phyloP scores from a whole-genome alignment of 92 coral and sea anemone genomes.

The Meandrina meandrites region DNA sequence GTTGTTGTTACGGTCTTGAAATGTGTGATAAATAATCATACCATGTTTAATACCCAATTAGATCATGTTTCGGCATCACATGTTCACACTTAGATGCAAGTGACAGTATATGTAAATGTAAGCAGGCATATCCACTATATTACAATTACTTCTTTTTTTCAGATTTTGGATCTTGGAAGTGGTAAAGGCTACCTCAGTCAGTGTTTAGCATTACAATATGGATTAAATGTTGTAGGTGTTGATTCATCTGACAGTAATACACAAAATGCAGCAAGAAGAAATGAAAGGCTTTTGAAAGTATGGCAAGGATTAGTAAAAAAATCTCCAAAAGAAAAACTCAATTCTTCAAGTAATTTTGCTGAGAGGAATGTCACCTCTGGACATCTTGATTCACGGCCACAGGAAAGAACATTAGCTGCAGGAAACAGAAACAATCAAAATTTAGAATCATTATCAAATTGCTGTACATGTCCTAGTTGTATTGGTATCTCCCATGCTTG shows the following conservation, averaged over 20 bases:
- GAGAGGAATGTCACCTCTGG: neutral
- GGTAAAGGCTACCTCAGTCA: constrained; percentile 92
- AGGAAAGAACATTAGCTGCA: neutral
- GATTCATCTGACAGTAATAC: constrained; percentile 78
- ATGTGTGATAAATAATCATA: too few relatives aligned
- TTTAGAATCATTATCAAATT: neutral
- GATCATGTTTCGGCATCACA: too few relatives aligned
- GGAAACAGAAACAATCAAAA: neutral
- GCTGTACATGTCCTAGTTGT: neutral
- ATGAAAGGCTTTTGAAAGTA: constrained; percentile 62
- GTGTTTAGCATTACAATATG: constrained; percentile 67
- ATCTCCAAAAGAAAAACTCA: constrained; percentile 2
- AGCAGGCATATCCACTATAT: too few relatives aligned
- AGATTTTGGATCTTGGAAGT: constrained; percentile 90
- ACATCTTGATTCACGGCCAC: neutral
- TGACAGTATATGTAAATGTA: too few relatives aligned
- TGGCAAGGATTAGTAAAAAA: constrained; percentile 62
- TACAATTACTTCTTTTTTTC: neutral
- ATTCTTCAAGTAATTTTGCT: neutral
- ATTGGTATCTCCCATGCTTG: neutral
- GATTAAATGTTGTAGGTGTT: constrained; percentile 70
- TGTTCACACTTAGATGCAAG: too few relatives aligned
- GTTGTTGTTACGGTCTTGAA: too few relatives aligned
- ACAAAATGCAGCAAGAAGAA: constrained; percentile 75
- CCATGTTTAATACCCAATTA: too few relatives aligned